Percentiles rank a stretch among this genome's conserved stretches.
These are phyloP conservation scores for Nyctalus aviator DNA, from an alignment of 2,797 vertebrate species.

Conservation along the genomic window DNA sequence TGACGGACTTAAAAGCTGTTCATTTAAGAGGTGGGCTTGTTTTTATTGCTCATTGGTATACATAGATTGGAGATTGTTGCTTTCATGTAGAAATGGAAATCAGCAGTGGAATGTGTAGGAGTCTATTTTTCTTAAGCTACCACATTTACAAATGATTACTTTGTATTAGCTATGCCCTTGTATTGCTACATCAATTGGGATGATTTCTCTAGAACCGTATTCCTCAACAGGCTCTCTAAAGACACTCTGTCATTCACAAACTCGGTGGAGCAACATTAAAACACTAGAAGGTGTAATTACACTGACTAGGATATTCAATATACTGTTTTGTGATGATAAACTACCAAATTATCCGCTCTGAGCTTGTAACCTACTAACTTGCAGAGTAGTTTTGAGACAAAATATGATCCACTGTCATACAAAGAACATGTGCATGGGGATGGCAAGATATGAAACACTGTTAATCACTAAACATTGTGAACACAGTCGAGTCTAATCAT, in stretches of 20 bases:
- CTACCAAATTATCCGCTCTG: conserved; percentile 58
- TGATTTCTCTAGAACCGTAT: conserved; percentile 57
- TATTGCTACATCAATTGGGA: conserved; percentile 52
- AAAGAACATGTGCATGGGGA: neutral
- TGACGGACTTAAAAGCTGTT: neutral
- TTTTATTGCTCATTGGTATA: conserved; percentile 32
- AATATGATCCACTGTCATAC: conserved; percentile 47
- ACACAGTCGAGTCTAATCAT: conserved; percentile 39
- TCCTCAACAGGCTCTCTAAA: conserved; percentile 41
- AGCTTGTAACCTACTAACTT: conserved; percentile 63
- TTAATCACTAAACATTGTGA: conserved; percentile 40
- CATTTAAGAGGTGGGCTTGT: conserved; percentile 19
- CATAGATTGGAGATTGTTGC: neutral
- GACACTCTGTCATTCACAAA: conserved; percentile 51
- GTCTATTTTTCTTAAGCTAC: conserved; percentile 34
- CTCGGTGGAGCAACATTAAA: conserved; percentile 42
- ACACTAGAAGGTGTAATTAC: conserved; percentile 66
- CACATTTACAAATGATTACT: conserved; percentile 24
- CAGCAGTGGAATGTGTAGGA: neutral
- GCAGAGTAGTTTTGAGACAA: conserved; percentile 59
- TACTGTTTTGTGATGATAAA: conserved; percentile 71
- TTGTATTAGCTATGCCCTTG: conserved; percentile 25
- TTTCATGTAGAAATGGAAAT: conserved; percentile 35
- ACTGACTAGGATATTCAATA: conserved; percentile 68
- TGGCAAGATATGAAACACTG: conserved; percentile 34